phyloP scores from a whole-genome alignment of 2,888 invertebrate species.

The Dermolepida albohirtum region DNA sequence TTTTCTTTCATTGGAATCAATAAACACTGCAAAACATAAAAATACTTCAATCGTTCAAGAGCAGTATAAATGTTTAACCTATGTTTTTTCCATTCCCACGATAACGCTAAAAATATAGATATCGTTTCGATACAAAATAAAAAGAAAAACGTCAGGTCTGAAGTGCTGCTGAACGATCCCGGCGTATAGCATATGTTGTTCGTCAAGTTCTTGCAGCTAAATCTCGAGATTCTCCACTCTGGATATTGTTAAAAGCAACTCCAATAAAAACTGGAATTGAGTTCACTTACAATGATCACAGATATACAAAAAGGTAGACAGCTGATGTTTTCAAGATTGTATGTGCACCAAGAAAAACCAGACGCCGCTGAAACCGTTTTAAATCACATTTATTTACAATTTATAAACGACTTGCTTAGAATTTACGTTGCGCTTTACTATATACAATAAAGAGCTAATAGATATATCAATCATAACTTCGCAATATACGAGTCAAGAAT shows the following conservation, averaged over 20 bases:
- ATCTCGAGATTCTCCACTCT: slow-evolving; percentile 44
- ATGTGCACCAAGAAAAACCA: slow-evolving; percentile 8
- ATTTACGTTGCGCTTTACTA: no score
- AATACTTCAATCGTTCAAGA: neutral
- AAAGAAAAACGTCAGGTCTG: slow-evolving; percentile 29
- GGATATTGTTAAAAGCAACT: slow-evolving; percentile 43
- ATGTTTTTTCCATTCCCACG: slow-evolving; percentile 37
- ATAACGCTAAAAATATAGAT: slow-evolving; percentile 40
- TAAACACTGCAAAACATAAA: slow-evolving; percentile 8
- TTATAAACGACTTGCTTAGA: slow-evolving; percentile 24
- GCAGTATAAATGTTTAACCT: slow-evolving; percentile 17
- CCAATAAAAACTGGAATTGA: slow-evolving; percentile 49
- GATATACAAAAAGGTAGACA: slow-evolving; percentile 45
- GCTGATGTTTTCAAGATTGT: slow-evolving; percentile 27
- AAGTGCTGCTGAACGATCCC: slow-evolving; percentile 40
- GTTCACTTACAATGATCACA: slow-evolving; percentile 47
- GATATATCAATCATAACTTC: no score
- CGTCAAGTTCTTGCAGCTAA: slow-evolving; percentile 49
- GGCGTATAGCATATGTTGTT: slow-evolving; percentile 50
- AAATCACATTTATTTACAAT: slow-evolving; percentile 30
- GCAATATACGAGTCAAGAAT: no score
- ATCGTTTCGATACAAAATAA: slow-evolving; percentile 41
- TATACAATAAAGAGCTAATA: no score
- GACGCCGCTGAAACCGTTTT: slow-evolving; percentile 20
- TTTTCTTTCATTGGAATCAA: slow-evolving; percentile 4